A percentile compares a stretch with the other conserved stretches of the same genome.
Conservation (phyloP, 2,888 invertebrate species). For the Idaea biselata region DNA sequence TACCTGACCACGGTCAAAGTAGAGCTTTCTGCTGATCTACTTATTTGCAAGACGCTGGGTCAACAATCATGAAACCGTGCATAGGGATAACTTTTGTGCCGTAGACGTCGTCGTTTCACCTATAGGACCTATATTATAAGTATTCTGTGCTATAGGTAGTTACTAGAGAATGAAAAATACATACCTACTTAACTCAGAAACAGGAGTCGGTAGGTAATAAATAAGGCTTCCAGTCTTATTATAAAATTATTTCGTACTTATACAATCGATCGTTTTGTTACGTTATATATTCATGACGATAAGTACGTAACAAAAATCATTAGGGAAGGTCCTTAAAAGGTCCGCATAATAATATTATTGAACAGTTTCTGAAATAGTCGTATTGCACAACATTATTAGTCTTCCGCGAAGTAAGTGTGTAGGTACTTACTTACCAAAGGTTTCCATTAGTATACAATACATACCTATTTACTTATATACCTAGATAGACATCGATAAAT, state of each 20-base stretch:
- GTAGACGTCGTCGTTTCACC: too few species aligned
- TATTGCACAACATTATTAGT: slow-evolving; percentile 44
- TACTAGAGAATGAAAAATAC: too few species aligned
- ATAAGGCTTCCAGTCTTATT: not conserved
- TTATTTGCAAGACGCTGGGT: too few species aligned
- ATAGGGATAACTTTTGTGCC: too few species aligned
- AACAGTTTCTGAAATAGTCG: slow-evolving; percentile 23
- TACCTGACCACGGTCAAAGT: too few species aligned
- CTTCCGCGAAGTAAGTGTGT: slow-evolving; percentile 9
- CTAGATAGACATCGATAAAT: slow-evolving; percentile 38
- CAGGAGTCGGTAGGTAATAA: too few species aligned
- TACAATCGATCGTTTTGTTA: not conserved
- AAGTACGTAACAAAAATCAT: slow-evolving; percentile 1
- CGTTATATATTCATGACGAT: not conserved
- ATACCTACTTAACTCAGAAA: too few species aligned
- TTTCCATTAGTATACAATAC: not conserved
- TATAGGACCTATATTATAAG: too few species aligned
- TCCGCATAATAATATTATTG: too few species aligned
- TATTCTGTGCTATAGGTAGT: too few species aligned
- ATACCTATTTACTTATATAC: slow-evolving; percentile 12
- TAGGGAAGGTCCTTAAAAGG: slow-evolving; percentile 13
- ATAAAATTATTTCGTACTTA: slow-evolving; percentile 3
- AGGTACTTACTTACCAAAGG: not conserved
- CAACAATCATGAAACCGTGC: too few species aligned
- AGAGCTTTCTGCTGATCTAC: too few species aligned